A percentile compares a stretch with the other conserved stretches of the same genome.
Evolutionary conservation across 2,888 invertebrate genomes (phyloP).

Genomic region (Synanthedon tipuliformis): DNA sequence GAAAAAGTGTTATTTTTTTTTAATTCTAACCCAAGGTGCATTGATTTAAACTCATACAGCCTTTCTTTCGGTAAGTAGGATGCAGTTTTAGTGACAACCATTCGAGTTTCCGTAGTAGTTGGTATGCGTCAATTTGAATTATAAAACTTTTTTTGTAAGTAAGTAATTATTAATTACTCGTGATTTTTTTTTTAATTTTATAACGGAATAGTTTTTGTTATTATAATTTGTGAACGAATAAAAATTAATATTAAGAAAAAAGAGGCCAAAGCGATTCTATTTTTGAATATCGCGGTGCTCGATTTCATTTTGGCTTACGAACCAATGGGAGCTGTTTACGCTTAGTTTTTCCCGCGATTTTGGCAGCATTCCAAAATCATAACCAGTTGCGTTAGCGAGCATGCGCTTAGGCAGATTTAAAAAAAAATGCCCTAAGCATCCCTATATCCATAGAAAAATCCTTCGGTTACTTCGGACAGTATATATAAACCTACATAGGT

Average conservation of each 20-base stretch:
- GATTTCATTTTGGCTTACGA: slow-evolving; percentile 49
- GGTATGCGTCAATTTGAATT: too few relatives aligned
- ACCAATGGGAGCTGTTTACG: slow-evolving; percentile 46
- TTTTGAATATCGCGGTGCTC: slow-evolving; percentile 69
- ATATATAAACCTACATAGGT: too few relatives aligned
- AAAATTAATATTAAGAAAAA: neutral
- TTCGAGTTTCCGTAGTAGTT: too few relatives aligned
- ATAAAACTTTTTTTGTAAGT: too few relatives aligned
- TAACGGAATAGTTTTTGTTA: too few relatives aligned
- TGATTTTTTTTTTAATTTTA: too few relatives aligned
- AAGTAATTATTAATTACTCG: too few relatives aligned
- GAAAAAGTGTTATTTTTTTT: slow-evolving; percentile 40
- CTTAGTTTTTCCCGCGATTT: slow-evolving; percentile 55
- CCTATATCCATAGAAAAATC: too few relatives aligned
- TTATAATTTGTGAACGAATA: too few relatives aligned
- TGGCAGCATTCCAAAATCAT: slow-evolving; percentile 51
- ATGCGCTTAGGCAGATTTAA: too few relatives aligned
- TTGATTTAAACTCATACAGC: slow-evolving; percentile 25
- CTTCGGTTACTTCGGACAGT: too few relatives aligned
- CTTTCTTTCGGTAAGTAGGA: slow-evolving; percentile 38
- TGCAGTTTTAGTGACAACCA: slow-evolving; percentile 8
- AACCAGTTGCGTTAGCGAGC: slow-evolving; percentile 47
- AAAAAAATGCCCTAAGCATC: too few relatives aligned
- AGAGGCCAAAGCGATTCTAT: slow-evolving; percentile 43
- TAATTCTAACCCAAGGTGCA: slow-evolving; percentile 28